These are phyloP conservation scores for Drosophila paulistorum DNA, from an alignment of 1,140 invertebrate genomes.

Conservation along the genomic window DNA sequence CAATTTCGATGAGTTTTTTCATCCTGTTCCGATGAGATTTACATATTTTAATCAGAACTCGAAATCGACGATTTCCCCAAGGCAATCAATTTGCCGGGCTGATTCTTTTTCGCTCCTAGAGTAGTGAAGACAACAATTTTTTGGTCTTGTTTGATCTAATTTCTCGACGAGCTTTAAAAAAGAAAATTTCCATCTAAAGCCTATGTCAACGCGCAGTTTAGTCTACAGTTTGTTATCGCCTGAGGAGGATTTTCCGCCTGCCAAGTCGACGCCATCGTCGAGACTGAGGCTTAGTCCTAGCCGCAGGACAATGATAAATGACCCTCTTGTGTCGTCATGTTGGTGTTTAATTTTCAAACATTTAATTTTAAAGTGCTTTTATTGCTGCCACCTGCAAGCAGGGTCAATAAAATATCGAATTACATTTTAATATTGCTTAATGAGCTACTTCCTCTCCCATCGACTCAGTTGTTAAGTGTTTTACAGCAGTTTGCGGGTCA, in stretches of 20 bases:
- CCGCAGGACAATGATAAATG: constrained; percentile 55
- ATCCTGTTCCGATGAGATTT: constrained; percentile 18
- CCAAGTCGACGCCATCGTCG: constrained; percentile 19
- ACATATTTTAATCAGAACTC: constrained; percentile 27
- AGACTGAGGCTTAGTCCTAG: constrained; percentile 29
- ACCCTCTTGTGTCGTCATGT: constrained; percentile 30
- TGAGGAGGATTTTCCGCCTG: constrained; percentile 8
- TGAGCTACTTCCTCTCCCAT: constrained; percentile 33
- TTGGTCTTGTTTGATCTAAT: constrained; percentile 10
- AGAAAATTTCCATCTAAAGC: neutral
- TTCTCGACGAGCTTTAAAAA: constrained; percentile 22
- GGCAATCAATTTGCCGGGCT: constrained; percentile 17
- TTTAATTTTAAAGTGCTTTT: constrained; percentile 37
- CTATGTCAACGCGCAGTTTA: constrained; percentile 28
- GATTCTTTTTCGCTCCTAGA: neutral
- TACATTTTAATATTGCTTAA: constrained; percentile 59
- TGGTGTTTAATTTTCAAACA: constrained; percentile 10
- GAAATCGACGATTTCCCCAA: constrained; percentile 25
- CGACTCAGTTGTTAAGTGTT: constrained; percentile 47
- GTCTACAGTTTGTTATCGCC: constrained; percentile 15
- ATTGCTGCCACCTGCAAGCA: constrained; percentile 14
- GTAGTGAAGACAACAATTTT: constrained; percentile 6
- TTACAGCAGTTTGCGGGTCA: constrained; percentile 43
- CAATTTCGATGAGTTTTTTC: constrained; percentile 23
- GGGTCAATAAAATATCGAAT: constrained; percentile 65